Evolutionary conservation across 2,888 invertebrate genomes (phyloP).

Genomic region (Cantharis lateralis): DNA sequence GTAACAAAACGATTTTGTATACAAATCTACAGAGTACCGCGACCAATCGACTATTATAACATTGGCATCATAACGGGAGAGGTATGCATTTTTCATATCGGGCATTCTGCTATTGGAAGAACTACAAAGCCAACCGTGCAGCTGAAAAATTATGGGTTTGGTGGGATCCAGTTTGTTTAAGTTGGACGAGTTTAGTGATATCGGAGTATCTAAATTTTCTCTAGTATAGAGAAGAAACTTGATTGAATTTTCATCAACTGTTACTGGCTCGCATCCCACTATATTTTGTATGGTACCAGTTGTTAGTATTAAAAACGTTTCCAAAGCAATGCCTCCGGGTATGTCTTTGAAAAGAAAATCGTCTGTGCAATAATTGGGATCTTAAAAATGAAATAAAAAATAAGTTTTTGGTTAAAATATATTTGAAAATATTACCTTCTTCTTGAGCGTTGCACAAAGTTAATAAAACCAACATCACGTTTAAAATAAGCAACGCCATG

Average conservation of each 20-base stretch:
- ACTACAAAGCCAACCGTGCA: constrained; percentile 11
- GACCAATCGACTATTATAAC: constrained; percentile 16
- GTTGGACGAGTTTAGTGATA: neutral
- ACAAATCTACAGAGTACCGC: neutral
- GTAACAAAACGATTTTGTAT: neutral
- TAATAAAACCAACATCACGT: neutral
- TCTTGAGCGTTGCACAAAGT: neutral
- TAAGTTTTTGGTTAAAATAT: neutral
- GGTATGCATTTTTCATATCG: constrained; percentile 9
- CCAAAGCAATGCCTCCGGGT: neutral
- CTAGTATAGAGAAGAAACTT: neutral
- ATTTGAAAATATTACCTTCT: neutral
- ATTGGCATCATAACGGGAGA: constrained; percentile 7
- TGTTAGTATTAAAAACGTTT: neutral
- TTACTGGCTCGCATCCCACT: neutral
- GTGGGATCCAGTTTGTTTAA: neutral
- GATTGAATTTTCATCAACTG: neutral
- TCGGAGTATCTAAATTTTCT: neutral
- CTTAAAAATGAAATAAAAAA: neutral
- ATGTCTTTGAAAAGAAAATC: neutral
- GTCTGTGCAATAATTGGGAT: neutral
- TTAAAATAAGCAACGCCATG: neutral
- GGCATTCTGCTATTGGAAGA: neutral
- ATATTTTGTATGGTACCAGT: neutral
- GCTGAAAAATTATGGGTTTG: neutral